phyloP scores from a whole-genome alignment of 2,888 invertebrate species.

The Mythimna impura region DNA sequence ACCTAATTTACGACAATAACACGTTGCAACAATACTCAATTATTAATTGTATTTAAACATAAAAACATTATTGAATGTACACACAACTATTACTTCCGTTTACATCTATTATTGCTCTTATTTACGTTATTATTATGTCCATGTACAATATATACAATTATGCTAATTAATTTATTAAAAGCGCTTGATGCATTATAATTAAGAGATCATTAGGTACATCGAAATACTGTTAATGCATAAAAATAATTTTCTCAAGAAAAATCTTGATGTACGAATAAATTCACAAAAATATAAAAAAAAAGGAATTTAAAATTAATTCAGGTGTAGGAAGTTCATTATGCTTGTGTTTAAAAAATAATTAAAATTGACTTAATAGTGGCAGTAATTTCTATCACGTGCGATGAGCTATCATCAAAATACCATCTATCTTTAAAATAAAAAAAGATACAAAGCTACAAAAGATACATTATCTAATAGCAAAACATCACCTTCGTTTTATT shows the following conservation, averaged over 20 bases:
- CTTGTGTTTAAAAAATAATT: conserved; percentile 24
- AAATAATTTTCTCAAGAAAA: neutral
- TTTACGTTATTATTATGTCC: conserved; percentile 48
- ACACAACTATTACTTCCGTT: conserved; percentile 66
- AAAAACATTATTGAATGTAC: conserved; percentile 67
- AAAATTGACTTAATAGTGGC: conserved; percentile 43
- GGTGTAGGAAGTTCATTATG: neutral
- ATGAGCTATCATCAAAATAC: conserved; percentile 24
- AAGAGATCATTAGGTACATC: conserved; percentile 6
- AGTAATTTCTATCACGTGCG: conserved; percentile 53
- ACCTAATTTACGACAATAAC: conserved; percentile 68
- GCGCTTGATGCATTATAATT: conserved; percentile 47
- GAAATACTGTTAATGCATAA: neutral
- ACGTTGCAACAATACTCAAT: conserved; percentile 71
- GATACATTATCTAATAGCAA: conserved; percentile 34
- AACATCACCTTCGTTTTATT: conserved; percentile 16
- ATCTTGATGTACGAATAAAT: neutral
- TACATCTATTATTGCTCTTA: conserved; percentile 74
- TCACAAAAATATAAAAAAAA: neutral
- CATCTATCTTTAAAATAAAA: conserved; percentile 21
- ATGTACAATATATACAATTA: conserved; percentile 69
- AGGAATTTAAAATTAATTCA: neutral
- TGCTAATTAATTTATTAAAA: conserved; percentile 51
- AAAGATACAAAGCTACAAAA: conserved; percentile 51
- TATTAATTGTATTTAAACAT: conserved; percentile 62